phyloP scores from a whole-genome alignment of 1,140 invertebrate species.

The Trichoplusia ni region DNA sequence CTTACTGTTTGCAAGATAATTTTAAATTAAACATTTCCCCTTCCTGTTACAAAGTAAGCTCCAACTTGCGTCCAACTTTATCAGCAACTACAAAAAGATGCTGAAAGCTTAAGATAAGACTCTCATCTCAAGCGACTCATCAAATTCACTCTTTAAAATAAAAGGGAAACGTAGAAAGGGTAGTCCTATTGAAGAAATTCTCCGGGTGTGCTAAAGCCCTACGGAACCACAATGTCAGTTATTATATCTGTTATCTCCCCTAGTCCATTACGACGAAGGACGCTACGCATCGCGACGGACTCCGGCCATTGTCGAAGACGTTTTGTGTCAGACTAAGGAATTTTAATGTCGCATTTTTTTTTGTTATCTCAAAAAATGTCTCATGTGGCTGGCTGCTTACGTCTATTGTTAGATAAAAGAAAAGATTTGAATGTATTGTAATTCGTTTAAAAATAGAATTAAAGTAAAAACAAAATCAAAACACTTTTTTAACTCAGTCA shows the following conservation, averaged over 20 bases:
- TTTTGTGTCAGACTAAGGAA: slow-evolving; percentile 1
- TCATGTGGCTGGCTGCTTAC: background rate
- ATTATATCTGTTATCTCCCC: slow-evolving; percentile 49
- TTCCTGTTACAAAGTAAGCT: too few relatives aligned
- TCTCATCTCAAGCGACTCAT: background rate
- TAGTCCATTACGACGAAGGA: slow-evolving; percentile 40
- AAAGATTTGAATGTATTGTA: too few relatives aligned
- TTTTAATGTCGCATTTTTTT: background rate
- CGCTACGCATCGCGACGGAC: background rate
- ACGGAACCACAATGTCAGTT: slow-evolving; percentile 39
- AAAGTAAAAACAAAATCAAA: too few relatives aligned
- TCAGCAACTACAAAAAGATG: background rate
- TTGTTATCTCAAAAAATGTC: background rate
- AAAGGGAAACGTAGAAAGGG: background rate
- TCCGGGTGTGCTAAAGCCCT: slow-evolving; percentile 31
- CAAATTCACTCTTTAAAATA: background rate
- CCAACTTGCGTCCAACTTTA: background rate
- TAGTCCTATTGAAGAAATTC: slow-evolving; percentile 8
- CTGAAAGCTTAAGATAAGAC: background rate
- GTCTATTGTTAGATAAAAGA: too few relatives aligned
- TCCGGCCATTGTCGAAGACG: slow-evolving; percentile 1
- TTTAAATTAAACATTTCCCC: too few relatives aligned
- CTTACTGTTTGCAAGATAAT: too few relatives aligned
- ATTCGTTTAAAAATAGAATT: too few relatives aligned
- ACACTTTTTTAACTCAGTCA: too few relatives aligned